Base-by-base conservation (phyloP, 2,888 invertebrate genomes). In the Pseudococcus viburni region DNA sequence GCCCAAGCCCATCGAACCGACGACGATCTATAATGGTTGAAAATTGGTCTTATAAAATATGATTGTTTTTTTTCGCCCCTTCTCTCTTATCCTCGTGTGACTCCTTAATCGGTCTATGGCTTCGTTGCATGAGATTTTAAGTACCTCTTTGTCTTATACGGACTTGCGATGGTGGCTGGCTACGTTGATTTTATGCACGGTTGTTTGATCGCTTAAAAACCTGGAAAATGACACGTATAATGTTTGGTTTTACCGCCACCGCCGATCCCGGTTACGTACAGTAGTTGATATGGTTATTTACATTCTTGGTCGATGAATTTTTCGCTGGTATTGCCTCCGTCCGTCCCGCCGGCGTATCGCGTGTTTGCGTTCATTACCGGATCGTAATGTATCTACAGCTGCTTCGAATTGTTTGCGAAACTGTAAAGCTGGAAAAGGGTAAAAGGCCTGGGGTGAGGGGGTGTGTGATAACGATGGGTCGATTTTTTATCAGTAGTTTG, bases 251-350 rank as follows among this genome's bases (percentile, higher is more conserved):
- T 42, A 6, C 15, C n/a, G 26, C 26, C 26, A 33, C 26, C 26
- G 26, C 26, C 26, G 26, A 33, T 33, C 2, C 64, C 4, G 42
- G 80, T 46, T 83, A 83, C 80, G 73, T 39, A 39, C n/a, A 6
- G 22, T 64, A 22, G 80, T 83, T 83, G 80, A 83, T 83, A 83
- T 46, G 80, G 46, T 46, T 83, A 83, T 83, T 83, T 83, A 83
- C 80, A 83, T 83, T 83, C 80, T 83, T 83, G 80, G n/a, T 46
- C 80, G 80, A 83, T 83, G 80, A 83, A 46, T 26, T 83, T 83
- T 83, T 46, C 7, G 1, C 8, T n/a, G 42, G 33, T 17, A 42
- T n/a, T 80, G 46, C 46, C 42, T 9, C 42, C 42, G 42, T 7
- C 3, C 42, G 42, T 42, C 42, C 6, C 42, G 42, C 6, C 9